phyloP scores from a whole-genome alignment of 1,140 invertebrate genomes.

The Eciton burchellii region DNA sequence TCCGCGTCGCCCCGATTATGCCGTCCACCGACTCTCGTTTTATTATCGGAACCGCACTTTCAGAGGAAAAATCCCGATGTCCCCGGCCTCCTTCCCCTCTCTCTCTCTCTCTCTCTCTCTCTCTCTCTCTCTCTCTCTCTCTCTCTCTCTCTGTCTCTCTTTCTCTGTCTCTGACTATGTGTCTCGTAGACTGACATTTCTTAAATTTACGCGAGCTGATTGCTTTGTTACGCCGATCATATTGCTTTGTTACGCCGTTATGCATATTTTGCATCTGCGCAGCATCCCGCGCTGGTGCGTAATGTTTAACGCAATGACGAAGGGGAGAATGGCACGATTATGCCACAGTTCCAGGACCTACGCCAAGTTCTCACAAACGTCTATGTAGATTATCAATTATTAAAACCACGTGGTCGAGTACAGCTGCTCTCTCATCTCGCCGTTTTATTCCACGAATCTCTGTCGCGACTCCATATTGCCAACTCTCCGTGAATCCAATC shows the following conservation, averaged over 20 bases:
- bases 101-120: too few species aligned
- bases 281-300: neutral
- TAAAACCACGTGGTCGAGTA: constrained; percentile 82
- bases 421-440: constrained; percentile 78
- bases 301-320: constrained; percentile 41
- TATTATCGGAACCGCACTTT: neutral
- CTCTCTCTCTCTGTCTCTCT: too few species aligned
- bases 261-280: neutral
- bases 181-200: neutral
- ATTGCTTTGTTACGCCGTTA: neutral
- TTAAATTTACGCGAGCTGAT: neutral
- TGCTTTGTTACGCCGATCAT: neutral
- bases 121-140: too few species aligned
- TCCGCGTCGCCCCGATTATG: neutral
- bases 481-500: constrained; percentile 77
- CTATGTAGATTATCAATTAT: constrained; percentile 84
- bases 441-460: constrained; percentile 79
- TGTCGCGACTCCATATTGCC: constrained; percentile 68
- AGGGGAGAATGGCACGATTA: constrained; percentile 82
- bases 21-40: neutral
- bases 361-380: constrained; percentile 80
- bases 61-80: too few species aligned
- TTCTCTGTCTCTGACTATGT: too few species aligned
- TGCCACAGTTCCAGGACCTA: constrained; percentile 77
- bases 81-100: too few species aligned